Conservation (phyloP, 2,888 invertebrate genomes). For the Plebejus argus region DNA sequence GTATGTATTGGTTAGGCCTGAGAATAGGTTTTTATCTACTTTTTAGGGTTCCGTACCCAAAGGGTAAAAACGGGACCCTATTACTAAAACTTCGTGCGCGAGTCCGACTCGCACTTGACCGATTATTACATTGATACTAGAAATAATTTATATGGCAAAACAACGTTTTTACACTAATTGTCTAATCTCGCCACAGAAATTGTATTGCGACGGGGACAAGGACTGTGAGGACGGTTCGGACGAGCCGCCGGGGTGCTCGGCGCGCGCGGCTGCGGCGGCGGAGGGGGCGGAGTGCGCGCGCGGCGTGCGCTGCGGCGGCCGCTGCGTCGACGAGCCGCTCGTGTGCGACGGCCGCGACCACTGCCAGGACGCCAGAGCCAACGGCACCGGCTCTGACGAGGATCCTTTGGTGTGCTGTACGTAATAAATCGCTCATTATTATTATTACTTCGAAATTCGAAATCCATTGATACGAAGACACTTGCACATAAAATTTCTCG, state of each 20-base stretch:
- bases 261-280: constrained; percentile 34
- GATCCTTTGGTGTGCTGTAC: constrained; percentile 75
- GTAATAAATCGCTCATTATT: constrained; percentile 36
- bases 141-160: too few species aligned
- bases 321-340: constrained; percentile 83
- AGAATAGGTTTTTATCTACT: too few species aligned
- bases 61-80: too few species aligned
- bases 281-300: constrained; percentile 53
- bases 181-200: constrained; percentile 51
- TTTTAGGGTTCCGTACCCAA: too few species aligned
- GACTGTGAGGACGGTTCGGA: constrained; percentile 87
- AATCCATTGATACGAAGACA: too few species aligned
- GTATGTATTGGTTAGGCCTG: too few species aligned
- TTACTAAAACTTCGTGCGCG: too few species aligned
- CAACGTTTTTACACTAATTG: too few species aligned
- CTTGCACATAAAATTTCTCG: too few species aligned
- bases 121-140: too few species aligned
- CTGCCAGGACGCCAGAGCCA: constrained; percentile 83
- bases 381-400: constrained; percentile 82
- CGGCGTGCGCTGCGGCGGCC: constrained; percentile 81
- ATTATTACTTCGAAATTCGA: too few species aligned
- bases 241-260: constrained; percentile 77
- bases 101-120: too few species aligned
- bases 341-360: constrained; percentile 88
- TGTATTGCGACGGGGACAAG: constrained; percentile 85